phyloP scores from a whole-genome alignment of 2,888 invertebrate species.

The Nomada goodeniana region DNA sequence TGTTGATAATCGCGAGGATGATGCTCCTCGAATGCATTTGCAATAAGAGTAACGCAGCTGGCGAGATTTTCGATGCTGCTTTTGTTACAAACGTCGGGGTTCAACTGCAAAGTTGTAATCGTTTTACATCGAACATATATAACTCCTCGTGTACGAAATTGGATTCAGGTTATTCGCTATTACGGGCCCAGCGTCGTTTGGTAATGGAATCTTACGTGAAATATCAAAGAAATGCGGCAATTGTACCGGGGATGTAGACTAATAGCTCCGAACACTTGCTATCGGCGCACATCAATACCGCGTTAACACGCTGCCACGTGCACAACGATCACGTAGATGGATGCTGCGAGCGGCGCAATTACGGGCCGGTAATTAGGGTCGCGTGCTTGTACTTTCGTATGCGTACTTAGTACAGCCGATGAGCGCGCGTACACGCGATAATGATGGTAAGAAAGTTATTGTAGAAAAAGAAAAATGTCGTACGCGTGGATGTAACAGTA shows the following conservation, averaged over 20 bases:
- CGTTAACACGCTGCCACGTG: conserved; percentile 18
- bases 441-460: conserved; percentile 17
- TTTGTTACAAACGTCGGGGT: not conserved
- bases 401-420: conserved; percentile 35
- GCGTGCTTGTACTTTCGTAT: conserved; percentile 19
- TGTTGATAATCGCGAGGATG: conserved; percentile 11
- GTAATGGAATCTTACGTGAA: not conserved
- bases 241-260: not conserved
- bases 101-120: not conserved
- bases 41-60: not conserved
- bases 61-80: not conserved
- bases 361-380: conserved; percentile 31
- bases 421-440: conserved; percentile 28
- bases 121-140: conserved; percentile 11
- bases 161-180: not conserved
- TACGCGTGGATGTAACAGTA: conserved; percentile 17
- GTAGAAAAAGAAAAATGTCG: not conserved
- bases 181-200: not conserved
- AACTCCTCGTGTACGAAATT: conserved; percentile 13
- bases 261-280: not conserved
- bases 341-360: conserved; percentile 10
- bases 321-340: conserved; percentile 12
- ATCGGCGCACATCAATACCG: not conserved
- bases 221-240: not conserved
- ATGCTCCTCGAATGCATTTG: not conserved